Evolutionary conservation across 2,797 vertebrate species (phyloP).

Genomic region (Galago senegalensis): DNA sequence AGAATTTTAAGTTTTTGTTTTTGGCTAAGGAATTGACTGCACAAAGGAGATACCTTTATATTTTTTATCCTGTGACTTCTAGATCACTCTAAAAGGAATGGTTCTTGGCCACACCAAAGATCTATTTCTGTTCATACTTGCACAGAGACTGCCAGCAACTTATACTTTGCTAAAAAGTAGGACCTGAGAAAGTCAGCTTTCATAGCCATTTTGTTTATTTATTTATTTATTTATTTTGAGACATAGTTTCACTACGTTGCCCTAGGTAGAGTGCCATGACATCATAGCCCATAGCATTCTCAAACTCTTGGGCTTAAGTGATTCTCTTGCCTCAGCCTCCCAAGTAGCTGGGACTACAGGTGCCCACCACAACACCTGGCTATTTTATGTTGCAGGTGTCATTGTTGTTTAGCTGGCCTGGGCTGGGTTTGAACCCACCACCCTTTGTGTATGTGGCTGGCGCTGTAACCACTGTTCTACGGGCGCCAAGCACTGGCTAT

Average conservation of each 20-base stretch:
- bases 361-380: no score
- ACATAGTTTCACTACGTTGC: neutral
- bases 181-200: neutral
- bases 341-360: no score
- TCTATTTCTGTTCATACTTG: neutral
- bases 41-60: neutral
- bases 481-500: no score
- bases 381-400: no score
- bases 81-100: neutral
- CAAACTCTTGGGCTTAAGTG: no score
- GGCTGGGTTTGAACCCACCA: no score
- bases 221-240: neutral
- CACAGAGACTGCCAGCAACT: neutral
- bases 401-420: no score
- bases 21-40: neutral
- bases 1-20: constrained; percentile 34
- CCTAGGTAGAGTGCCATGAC: neutral
- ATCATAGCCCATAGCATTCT: no score
- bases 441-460: no score
- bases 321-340: no score
- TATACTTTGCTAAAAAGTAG: neutral
- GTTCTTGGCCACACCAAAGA: neutral
- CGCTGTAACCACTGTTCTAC: no score
- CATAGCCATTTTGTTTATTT: neutral
- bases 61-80: neutral